Percentiles rank a stretch among this genome's conserved stretches.
These are phyloP conservation scores for Trematocara nigrifrons DNA, from an alignment of 2,113 vertebrate species.

Conservation along the genomic window DNA sequence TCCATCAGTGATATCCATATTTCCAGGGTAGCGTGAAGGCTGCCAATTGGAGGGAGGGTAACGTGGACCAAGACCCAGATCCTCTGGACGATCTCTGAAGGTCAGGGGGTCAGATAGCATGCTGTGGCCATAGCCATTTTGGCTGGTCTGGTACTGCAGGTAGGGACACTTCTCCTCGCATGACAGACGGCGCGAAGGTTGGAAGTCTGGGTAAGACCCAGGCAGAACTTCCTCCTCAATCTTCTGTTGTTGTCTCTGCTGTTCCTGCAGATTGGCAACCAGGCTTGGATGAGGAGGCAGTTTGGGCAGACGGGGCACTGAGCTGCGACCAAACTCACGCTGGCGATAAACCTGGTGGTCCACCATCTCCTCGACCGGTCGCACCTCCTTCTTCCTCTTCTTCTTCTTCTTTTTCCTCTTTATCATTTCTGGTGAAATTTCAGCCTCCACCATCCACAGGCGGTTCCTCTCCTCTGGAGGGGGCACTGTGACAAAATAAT, in stretches of 20 bases:
- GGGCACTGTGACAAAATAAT: conserved; percentile 73
- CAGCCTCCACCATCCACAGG: conserved; percentile 87
- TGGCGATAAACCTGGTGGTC: conserved; percentile 33
- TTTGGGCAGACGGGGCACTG: conserved; percentile 83
- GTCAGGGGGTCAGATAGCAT: conserved; percentile 71
- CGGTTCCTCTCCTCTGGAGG: conserved; percentile 81
- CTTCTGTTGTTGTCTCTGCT: conserved; percentile 46
- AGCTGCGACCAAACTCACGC: conserved; percentile 63
- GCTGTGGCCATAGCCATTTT: conserved; percentile 46
- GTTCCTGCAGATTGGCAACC: conserved; percentile 67
- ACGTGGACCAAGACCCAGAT: conserved; percentile 28
- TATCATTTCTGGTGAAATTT: conserved; percentile 84
- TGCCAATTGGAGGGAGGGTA: conserved; percentile 48
- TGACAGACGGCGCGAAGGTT: conserved; percentile 25
- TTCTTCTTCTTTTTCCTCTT: conserved; percentile 87
- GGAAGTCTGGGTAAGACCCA: conserved; percentile 61
- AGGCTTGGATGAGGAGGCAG: conserved; percentile 82
- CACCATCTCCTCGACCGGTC: conserved; percentile 22
- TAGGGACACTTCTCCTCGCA: conserved; percentile 47
- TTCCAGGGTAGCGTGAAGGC: conserved; percentile 14
- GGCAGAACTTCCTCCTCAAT: conserved; percentile 71
- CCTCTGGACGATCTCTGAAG: conserved; percentile 54
- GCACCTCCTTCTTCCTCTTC: conserved; percentile 82
- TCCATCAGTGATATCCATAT: background rate
- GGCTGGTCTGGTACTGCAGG: conserved; percentile 12